A percentile compares a stretch with the other conserved stretches of the same genome.
These are phyloP conservation scores for Mus spicilegus DNA, from an alignment of 2,113 vertebrate genomes.

Conservation along the genomic window DNA sequence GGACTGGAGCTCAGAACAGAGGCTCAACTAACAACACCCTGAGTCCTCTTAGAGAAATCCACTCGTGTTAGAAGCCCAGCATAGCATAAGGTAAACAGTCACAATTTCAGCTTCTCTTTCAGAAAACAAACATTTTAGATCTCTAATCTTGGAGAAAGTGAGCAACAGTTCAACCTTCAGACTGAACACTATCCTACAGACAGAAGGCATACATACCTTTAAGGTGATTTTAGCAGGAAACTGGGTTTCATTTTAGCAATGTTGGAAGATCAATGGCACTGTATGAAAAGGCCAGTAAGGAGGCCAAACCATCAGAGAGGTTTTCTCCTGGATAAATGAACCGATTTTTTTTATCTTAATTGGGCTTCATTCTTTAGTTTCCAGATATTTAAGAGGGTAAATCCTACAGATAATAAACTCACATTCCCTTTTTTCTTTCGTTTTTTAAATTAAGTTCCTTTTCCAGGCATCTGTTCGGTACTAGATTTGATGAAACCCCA, in stretches of 20 bases:
- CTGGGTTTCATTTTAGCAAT: constrained; percentile 11
- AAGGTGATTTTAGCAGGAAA: constrained; percentile 49
- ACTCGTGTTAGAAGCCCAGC: constrained; percentile 63
- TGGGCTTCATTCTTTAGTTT: constrained; percentile 75
- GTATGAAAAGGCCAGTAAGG: constrained; percentile 77
- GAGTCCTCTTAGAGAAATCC: constrained; percentile 54
- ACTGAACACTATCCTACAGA: constrained; percentile 40
- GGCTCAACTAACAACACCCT: constrained; percentile 66
- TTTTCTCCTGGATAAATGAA: constrained; percentile 81
- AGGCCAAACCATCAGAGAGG: constrained; percentile 65
- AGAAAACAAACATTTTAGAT: constrained; percentile 75
- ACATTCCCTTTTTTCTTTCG: constrained; percentile 52
- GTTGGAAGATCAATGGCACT: constrained; percentile 75
- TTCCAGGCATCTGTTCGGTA: constrained; percentile 70
- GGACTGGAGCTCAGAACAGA: constrained; percentile 59
- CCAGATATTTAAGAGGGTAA: constrained; percentile 76
- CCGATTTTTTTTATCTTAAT: constrained; percentile 76
- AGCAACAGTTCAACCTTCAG: constrained; percentile 73
- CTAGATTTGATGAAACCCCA: constrained; percentile 75
- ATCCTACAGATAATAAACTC: constrained; percentile 76
- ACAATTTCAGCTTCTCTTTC: constrained; percentile 68
- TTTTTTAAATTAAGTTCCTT: constrained; percentile 75
- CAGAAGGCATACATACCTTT: constrained; percentile 17
- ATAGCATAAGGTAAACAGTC: constrained; percentile 66
- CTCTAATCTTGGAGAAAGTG: constrained; percentile 34